Evolutionary conservation across 2,888 invertebrate species (phyloP).

Genomic region (Colletes collaris): DNA sequence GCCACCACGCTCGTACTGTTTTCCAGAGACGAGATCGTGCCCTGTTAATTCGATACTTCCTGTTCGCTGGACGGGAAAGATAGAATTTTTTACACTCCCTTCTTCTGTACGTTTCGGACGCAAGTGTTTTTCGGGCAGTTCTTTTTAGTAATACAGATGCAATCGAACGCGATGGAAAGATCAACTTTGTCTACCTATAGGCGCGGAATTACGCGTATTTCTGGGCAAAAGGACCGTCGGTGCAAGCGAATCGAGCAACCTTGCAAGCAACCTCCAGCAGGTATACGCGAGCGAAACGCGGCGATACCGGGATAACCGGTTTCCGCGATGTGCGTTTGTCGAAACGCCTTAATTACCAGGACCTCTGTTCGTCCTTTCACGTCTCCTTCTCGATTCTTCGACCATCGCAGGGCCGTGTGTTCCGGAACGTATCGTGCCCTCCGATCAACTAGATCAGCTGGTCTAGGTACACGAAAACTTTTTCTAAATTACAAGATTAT

Average conservation of each 20-base stretch:
- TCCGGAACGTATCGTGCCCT: not conserved
- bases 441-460: too few relatives aligned
- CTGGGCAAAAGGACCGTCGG: slow-evolving; percentile 58
- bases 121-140: too few relatives aligned
- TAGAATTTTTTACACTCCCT: too few relatives aligned
- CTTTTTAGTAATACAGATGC: too few relatives aligned
- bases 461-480: too few relatives aligned
- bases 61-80: slow-evolving; percentile 61
- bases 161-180: not conserved
- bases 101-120: too few relatives aligned
- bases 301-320: slow-evolving; percentile 72
- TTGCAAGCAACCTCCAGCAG: slow-evolving; percentile 61
- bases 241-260: slow-evolving; percentile 59
- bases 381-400: slow-evolving; percentile 44
- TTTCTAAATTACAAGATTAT: too few relatives aligned
- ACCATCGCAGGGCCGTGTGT: slow-evolving; percentile 33
- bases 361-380: slow-evolving; percentile 58
- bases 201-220: slow-evolving; percentile 59
- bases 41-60: slow-evolving; percentile 78
- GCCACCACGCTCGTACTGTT: slow-evolving; percentile 26
- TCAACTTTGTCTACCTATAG: slow-evolving; percentile 12
- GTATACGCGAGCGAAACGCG: slow-evolving; percentile 55
- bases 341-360: slow-evolving; percentile 77
- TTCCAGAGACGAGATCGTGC: slow-evolving; percentile 67
- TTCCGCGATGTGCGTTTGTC: slow-evolving; percentile 67